Percentiles rank a stretch among this genome's conserved stretches.
phyloP scores from a whole-genome alignment of 2,888 invertebrate species.

The Chymomyza procnemis region DNA sequence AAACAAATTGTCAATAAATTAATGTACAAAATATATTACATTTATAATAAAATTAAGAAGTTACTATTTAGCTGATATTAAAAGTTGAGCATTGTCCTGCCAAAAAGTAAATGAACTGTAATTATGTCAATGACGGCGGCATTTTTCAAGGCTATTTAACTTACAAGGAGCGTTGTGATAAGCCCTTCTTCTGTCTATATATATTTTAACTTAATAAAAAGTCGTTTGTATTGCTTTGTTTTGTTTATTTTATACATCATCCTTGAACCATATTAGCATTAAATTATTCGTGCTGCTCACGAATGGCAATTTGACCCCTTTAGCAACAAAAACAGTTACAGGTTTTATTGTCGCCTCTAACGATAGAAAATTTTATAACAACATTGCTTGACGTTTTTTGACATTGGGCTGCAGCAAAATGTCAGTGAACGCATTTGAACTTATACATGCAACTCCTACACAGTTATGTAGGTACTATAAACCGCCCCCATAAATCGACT shows the following conservation, averaged over 20 bases:
- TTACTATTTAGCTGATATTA: too few relatives aligned
- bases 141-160: slow-evolving; percentile 53
- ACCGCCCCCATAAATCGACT: slow-evolving; percentile 46
- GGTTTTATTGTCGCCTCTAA: not conserved
- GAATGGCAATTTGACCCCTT: not conserved
- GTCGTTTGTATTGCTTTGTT: not conserved
- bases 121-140: slow-evolving; percentile 64
- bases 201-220: slow-evolving; percentile 16
- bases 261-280: slow-evolving; percentile 56
- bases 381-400: slow-evolving; percentile 24
- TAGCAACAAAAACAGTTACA: not conserved
- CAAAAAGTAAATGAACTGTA: slow-evolving; percentile 61
- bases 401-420: slow-evolving; percentile 60
- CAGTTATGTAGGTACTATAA: slow-evolving; percentile 25
- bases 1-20: too few relatives aligned
- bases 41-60: too few relatives aligned
- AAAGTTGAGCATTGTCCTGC: not conserved
- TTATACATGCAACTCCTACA: slow-evolving; percentile 41
- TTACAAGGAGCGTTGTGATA: slow-evolving; percentile 30
- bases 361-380: not conserved
- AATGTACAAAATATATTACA: too few relatives aligned
- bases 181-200: too few relatives aligned
- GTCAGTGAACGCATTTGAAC: slow-evolving; percentile 70
- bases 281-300: not conserved
- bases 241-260: slow-evolving; percentile 22